Base-by-base conservation (phyloP, 2,797 vertebrate genomes). In the Saxicola maurus region DNA sequence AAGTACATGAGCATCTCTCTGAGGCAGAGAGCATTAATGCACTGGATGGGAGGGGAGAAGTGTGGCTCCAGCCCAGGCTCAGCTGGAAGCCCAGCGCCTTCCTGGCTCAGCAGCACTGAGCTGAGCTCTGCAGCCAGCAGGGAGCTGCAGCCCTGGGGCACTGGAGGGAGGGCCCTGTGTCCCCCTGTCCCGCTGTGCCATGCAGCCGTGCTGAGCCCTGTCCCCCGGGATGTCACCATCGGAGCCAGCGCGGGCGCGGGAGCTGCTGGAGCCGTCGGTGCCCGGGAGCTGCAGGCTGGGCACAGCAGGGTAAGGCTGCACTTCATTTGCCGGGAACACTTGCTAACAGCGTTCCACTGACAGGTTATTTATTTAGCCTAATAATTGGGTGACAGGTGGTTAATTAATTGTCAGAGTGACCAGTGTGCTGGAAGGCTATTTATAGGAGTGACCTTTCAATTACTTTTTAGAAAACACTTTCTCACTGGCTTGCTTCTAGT, bases 1-100 rank as follows among this genome's bases (percentile, higher is more conserved):
- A 93, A 91, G 93, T 91, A 69, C 80, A 3, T 90, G 91, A 95
- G 95, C 89, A 92, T 93, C 91, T 89, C 92, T 87, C 90, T 73
- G 87, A 94, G 94, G 95, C 91, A 56, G 89, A 72, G 52, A 82
- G 84, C 46, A 83, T 92, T 94, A 93, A 31, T 92, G 90, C 91
- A 93, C 76, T n/a, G 61, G 69, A 28, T 2, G 1, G 64, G 52
- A 83, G 46, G 49, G 38, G 59, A 86, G 76, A 48, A 75, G 27
- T 1, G 14, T 8, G 28, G 53, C 65, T 86, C 38, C 19, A 52
- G 46, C 46, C 55, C 24, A 24, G 62, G 76, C 68, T 89, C 66
- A 45, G 51, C 80, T 55, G 59, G 62, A 71, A 77, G 35, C 57
- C 3, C 1, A 60, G 55, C 42, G n/a, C 49, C 28, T 74, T 81